Percentiles rank a stretch among this genome's conserved stretches.
Conservation (phyloP, 2,797 vertebrate species). For the Gymnodraco acuticeps region DNA sequence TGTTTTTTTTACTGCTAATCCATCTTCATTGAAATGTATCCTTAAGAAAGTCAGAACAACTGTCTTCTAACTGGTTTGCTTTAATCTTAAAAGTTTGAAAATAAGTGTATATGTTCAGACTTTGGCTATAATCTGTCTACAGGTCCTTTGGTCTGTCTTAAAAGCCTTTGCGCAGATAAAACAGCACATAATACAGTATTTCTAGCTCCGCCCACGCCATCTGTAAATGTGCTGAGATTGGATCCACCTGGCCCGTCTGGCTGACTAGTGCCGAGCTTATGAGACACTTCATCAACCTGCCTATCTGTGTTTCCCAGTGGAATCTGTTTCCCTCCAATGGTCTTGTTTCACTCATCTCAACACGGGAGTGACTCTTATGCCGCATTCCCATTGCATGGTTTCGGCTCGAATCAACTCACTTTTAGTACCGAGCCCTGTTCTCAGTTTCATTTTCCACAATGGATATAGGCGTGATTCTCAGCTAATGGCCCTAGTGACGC, state of each 20-base stretch:
- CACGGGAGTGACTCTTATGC: constrained; percentile 33
- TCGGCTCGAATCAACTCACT: no score
- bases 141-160: background rate
- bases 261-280: constrained; percentile 64
- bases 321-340: constrained; percentile 51
- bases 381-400: no score
- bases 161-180: constrained; percentile 19
- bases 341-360: constrained; percentile 49
- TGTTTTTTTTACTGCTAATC: background rate
- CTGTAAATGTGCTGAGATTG: constrained; percentile 72
- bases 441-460: no score
- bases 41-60: background rate
- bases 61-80: background rate
- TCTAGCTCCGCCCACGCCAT: constrained; percentile 49
- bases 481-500: no score
- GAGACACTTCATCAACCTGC: constrained; percentile 78
- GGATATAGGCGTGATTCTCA: no score
- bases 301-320: constrained; percentile 56
- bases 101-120: background rate
- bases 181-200: constrained; percentile 27
- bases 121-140: background rate
- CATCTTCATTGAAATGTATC: background rate
- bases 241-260: constrained; percentile 65
- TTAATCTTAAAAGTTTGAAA: background rate
- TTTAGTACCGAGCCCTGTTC: no score